Conservation (phyloP, 2,888 invertebrate genomes). For the Patella caerulea region DNA sequence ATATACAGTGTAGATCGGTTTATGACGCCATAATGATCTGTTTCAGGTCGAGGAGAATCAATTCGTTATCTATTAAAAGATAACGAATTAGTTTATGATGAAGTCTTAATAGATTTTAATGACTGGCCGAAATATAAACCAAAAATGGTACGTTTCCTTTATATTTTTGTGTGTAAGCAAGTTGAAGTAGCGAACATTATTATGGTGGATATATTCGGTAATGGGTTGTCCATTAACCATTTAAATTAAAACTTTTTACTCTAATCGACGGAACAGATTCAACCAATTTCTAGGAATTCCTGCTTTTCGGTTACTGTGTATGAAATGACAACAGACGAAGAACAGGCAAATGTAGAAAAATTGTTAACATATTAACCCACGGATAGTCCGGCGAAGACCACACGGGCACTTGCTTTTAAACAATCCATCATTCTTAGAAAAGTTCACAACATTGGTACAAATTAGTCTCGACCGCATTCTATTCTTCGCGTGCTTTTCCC, state of each 20-base stretch:
- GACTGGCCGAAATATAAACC: constrained; percentile 43
- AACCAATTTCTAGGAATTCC: too few species aligned
- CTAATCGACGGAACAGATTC: too few species aligned
- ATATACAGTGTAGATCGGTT: too few species aligned
- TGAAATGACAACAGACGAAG: too few species aligned
- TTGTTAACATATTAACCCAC: too few species aligned
- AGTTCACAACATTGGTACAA: too few species aligned
- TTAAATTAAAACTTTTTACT: background rate
- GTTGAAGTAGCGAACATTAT: background rate
- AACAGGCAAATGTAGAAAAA: too few species aligned
- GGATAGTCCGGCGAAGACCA: too few species aligned
- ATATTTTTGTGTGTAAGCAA: background rate
- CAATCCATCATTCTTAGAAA: too few species aligned
- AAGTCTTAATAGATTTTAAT: constrained; percentile 29
- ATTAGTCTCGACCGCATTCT: background rate
- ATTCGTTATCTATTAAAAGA: constrained; percentile 43
- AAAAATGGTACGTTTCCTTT: constrained; percentile 38
- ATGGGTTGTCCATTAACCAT: background rate
- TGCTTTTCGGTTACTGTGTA: too few species aligned
- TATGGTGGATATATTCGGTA: background rate
- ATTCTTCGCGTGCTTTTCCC: too few species aligned
- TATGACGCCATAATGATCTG: background rate
- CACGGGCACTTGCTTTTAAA: too few species aligned
- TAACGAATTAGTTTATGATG: constrained; percentile 41
- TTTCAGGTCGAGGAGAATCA: constrained; percentile 36